A percentile compares a stretch with the other conserved stretches of the same genome.
Conservation (phyloP, 2,888 invertebrate genomes). For the Nowickia ferox region DNA sequence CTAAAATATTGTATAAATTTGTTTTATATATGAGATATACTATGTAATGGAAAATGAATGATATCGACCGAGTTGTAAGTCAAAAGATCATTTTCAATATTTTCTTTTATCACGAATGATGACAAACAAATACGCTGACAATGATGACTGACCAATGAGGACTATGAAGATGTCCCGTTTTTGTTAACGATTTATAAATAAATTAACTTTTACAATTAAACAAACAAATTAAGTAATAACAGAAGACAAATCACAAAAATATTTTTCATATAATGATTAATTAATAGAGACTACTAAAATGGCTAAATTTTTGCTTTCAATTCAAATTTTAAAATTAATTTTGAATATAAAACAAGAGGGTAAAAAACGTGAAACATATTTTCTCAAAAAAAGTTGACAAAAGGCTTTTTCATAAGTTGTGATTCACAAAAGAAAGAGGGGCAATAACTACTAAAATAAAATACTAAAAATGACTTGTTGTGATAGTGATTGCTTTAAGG, state of each 20-base stretch:
- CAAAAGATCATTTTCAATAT: constrained; percentile 6
- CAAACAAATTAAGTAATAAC: constrained; percentile 57
- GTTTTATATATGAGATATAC: constrained; percentile 16
- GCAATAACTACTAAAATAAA: background rate
- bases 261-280: constrained; percentile 1
- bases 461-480: constrained; percentile 5
- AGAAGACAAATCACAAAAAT: constrained; percentile 37
- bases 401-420: constrained; percentile 10
- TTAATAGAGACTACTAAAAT: constrained; percentile 18
- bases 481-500: background rate
- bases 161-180: constrained; percentile 53
- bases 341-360: background rate
- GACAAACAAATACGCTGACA: constrained; percentile 54
- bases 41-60: constrained; percentile 50
- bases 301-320: constrained; percentile 9
- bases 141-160: constrained; percentile 58
- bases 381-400: constrained; percentile 16
- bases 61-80: constrained; percentile 16
- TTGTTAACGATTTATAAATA: constrained; percentile 4
- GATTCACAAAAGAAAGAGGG: background rate
- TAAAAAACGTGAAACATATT: constrained; percentile 25
- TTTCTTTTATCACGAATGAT: constrained; percentile 38
- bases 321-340: constrained; percentile 3
- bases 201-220: constrained; percentile 16
- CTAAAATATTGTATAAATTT: background rate